Conservation (phyloP, 2,888 invertebrate genomes). For the Hyposoter didymator region DNA sequence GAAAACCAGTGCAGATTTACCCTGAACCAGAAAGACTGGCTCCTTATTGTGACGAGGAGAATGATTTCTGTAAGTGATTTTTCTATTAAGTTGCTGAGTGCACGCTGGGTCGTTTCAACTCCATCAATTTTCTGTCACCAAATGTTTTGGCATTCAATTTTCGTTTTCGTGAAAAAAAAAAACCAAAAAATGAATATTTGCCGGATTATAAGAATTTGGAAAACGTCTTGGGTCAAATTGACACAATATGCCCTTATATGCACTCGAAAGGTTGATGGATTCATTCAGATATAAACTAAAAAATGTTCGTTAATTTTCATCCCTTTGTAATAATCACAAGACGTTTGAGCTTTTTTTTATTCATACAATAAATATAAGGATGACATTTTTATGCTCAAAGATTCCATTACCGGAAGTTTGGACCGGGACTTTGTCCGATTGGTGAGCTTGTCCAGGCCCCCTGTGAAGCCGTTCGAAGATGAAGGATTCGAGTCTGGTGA, state of each 20-base stretch:
- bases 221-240: too few relatives aligned
- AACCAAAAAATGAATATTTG: neutral
- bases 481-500: slow-evolving; percentile 62
- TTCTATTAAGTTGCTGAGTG: neutral
- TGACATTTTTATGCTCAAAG: slow-evolving; percentile 7
- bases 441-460: slow-evolving; percentile 8
- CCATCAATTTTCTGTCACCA: too few relatives aligned
- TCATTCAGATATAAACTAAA: neutral
- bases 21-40: slow-evolving; percentile 52
- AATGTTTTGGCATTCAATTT: too few relatives aligned
- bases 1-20: neutral
- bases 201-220: too few relatives aligned
- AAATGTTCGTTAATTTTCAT: neutral
- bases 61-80: slow-evolving; percentile 31
- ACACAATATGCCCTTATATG: too few relatives aligned
- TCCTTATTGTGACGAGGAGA: slow-evolving; percentile 27
- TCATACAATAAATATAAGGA: neutral
- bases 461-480: slow-evolving; percentile 46
- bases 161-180: too few relatives aligned
- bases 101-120: too few relatives aligned
- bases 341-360: neutral
- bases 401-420: slow-evolving; percentile 19
- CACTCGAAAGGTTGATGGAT: neutral
- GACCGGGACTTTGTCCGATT: slow-evolving; percentile 50
- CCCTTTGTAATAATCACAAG: neutral